Evolutionary conservation across 2,797 vertebrate species (phyloP), one percentile per base, ranked within the genome.

Genomic region (Picus viridis): DNA sequence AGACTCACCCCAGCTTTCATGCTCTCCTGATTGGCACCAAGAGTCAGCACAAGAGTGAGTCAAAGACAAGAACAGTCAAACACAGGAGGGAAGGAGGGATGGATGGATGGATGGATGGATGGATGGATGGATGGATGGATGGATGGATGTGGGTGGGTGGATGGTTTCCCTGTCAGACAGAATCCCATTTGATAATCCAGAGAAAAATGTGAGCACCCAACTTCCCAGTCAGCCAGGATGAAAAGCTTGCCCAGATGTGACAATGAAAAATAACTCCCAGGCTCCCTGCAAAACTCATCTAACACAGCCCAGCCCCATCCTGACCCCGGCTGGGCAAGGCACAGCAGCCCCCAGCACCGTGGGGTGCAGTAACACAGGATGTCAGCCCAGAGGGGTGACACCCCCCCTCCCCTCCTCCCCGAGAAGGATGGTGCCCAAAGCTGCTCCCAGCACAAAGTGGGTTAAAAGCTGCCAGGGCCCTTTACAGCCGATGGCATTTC

Each of bases 281-380:
- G 47, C 63, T 58, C 29, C 68, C 59, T 54, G 22, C 53, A 34
- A 54, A 79, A 79, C 22, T 27, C 14, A 8, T 7, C 24, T 47
- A 51, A 30, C 43, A 12, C 36, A n/a, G 57, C 63, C 24, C 0
- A 1, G 20, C 5, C 41, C 68, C 43, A 10, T 30, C 68, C 43
- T 0, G 0, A 41, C 5, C 74, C 51, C 24, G 16, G 47, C 30
- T 13, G 36, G 45, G 22, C n/a, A 5, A 57, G 53, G 63, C 15
- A 9, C 16, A 0, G 0, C 19, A 1, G 3, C 10, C 51, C 73
- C 32, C 58, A n/a, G 36, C 24, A 24, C 32, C 18, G 2, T 0
- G 1, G 51, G n/a, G 4, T 16, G 19, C 58, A 22, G 43, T n/a
- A 34, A 3, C 18, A 30, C 1, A 0, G 7, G 23, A 2, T 20